A percentile compares a stretch with the other conserved stretches of the same genome.
phyloP scores from a whole-genome alignment of 2,797 vertebrate species.

The Lepilemur ruficaudatus region DNA sequence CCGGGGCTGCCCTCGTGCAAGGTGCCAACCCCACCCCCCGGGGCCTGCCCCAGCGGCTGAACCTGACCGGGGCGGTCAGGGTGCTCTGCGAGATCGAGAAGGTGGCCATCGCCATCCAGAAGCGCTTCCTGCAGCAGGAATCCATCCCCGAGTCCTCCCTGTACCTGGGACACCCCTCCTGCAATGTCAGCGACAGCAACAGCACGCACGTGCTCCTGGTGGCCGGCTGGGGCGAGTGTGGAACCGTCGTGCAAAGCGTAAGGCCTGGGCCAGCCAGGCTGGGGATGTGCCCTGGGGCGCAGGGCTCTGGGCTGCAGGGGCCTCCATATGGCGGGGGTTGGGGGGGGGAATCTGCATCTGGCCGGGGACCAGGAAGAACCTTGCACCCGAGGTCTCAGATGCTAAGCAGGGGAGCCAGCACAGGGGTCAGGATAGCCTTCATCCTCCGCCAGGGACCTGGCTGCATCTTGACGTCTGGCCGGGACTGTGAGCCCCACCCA shows the following conservation, averaged over 20 bases:
- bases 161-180: conserved; percentile 88
- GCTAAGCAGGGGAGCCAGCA: too few species aligned
- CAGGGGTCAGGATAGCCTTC: neutral
- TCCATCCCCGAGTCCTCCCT: conserved; percentile 85
- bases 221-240: conserved; percentile 87
- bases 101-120: conserved; percentile 85
- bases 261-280: conserved; percentile 59
- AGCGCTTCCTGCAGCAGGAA: conserved; percentile 82
- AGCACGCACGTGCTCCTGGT: conserved; percentile 85
- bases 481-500: neutral
- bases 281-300: accelerated
- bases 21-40: accelerated
- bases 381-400: neutral
- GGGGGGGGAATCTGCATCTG: accelerated
- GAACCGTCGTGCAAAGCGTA: conserved; percentile 84
- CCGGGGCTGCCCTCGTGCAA: neutral
- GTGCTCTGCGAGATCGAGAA: conserved; percentile 86
- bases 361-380: neutral
- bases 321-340: accelerated
- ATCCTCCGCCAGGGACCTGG: neutral
- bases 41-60: neutral
- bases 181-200: conserved; percentile 85
- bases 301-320: accelerated
- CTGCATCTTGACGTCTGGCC: too few species aligned
- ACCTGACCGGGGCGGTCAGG: conserved; percentile 21